phyloP scores from a whole-genome alignment of 2,113 vertebrate species.

The Columba livia region DNA sequence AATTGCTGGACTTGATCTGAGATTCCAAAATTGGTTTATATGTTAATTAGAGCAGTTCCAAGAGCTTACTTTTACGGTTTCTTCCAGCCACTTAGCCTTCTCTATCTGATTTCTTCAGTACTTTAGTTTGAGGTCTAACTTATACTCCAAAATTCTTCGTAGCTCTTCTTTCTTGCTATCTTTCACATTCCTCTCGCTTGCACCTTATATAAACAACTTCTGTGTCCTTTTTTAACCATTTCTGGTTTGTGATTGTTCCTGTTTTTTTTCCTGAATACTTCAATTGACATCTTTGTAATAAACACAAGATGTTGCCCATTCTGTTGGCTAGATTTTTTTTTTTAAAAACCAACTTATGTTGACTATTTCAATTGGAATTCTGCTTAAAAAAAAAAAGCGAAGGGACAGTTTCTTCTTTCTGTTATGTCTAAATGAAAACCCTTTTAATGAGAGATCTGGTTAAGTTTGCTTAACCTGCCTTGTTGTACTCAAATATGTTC shows the following conservation, averaged over 20 bases:
- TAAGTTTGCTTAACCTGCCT: background rate
- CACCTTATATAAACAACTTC: background rate
- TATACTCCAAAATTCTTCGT: background rate
- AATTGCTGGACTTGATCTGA: background rate
- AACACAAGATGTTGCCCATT: fast-evolving
- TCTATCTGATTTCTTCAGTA: background rate
- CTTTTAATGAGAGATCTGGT: background rate
- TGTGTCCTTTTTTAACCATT: background rate
- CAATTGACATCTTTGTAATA: background rate
- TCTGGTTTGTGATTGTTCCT: background rate
- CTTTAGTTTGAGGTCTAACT: background rate
- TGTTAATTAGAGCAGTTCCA: background rate
- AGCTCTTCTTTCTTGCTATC: background rate
- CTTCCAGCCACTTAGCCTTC: background rate
- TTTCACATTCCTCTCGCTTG: background rate
- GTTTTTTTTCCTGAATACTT: background rate
- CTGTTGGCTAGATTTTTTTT: background rate
- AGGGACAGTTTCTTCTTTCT: background rate
- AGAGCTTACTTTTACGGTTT: background rate
- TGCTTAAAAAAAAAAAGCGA: too few species aligned
- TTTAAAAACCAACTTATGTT: background rate
- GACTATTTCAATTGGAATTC: background rate
- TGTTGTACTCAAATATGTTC: background rate
- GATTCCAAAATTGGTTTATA: background rate
- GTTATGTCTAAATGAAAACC: background rate